A percentile compares a stretch with the other conserved stretches of the same genome.
Evolutionary conservation across 2,888 invertebrate genomes (phyloP).

Genomic region (Druceiella hillmani): DNA sequence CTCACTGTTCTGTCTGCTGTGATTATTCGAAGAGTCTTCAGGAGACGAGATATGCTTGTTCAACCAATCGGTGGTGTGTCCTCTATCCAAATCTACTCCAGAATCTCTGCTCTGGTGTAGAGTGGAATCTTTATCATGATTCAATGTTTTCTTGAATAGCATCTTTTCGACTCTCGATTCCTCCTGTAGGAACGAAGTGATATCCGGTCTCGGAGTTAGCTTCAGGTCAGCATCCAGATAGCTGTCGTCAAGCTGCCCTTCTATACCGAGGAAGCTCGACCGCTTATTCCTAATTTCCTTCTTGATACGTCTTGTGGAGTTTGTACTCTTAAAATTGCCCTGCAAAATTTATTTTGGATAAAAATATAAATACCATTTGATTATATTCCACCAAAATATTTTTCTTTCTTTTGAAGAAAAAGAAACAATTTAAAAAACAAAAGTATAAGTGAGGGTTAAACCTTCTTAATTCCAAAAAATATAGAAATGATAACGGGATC

Average conservation of each 20-base stretch:
- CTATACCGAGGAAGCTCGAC: slow-evolving; percentile 80
- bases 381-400: too few relatives aligned
- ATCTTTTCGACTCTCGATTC: slow-evolving; percentile 74
- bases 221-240: slow-evolving; percentile 64
- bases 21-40: slow-evolving; percentile 53
- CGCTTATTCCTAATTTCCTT: slow-evolving; percentile 80
- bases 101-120: slow-evolving; percentile 69
- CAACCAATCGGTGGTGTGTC: slow-evolving; percentile 55
- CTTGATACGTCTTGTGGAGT: slow-evolving; percentile 79
- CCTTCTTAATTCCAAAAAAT: too few relatives aligned
- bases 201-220: slow-evolving; percentile 70
- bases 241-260: slow-evolving; percentile 63
- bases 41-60: slow-evolving; percentile 49
- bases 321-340: slow-evolving; percentile 65
- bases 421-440: background rate
- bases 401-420: too few relatives aligned
- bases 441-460: background rate
- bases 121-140: slow-evolving; percentile 63
- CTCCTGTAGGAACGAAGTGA: slow-evolving; percentile 73
- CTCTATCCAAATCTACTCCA: slow-evolving; percentile 65
- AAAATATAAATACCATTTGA: too few relatives aligned
- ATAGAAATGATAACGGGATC: too few relatives aligned
- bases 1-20: slow-evolving; percentile 78
- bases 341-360: slow-evolving; percentile 25
- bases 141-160: slow-evolving; percentile 65